phyloP scores from a whole-genome alignment of 2,888 invertebrate genomes.

The Microctonus hyperodae region DNA sequence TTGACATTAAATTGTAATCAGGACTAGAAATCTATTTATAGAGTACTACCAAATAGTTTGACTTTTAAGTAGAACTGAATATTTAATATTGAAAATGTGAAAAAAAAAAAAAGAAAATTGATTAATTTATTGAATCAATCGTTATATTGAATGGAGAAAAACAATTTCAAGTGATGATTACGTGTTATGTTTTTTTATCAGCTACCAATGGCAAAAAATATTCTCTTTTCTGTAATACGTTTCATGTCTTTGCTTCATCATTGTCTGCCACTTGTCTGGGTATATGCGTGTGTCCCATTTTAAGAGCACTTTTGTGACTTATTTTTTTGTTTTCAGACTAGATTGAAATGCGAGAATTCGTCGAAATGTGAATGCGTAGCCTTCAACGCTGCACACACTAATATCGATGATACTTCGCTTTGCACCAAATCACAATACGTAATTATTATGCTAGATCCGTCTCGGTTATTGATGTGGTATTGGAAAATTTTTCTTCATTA shows the following conservation, averaged over 20 bases:
- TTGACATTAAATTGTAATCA: neutral
- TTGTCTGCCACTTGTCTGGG: neutral
- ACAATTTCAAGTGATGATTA: neutral
- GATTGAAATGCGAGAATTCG: conserved; percentile 13
- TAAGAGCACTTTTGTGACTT: conserved; percentile 25
- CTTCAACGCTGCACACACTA: neutral
- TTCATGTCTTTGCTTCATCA: neutral
- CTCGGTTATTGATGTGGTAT: conserved; percentile 43
- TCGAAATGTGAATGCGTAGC: conserved; percentile 19
- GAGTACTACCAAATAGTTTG: neutral
- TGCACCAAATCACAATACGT: neutral
- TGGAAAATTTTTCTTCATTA: conserved; percentile 49
- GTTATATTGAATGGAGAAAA: neutral
- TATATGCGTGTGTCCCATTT: neutral
- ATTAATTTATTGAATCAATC: too few relatives aligned
- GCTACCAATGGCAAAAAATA: neutral
- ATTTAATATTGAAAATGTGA: neutral
- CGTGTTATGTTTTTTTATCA: neutral
- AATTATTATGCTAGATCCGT: conserved; percentile 41
- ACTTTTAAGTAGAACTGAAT: neutral
- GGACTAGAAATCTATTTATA: neutral
- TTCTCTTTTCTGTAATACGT: too few relatives aligned
- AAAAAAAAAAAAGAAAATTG: neutral
- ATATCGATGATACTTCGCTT: neutral
- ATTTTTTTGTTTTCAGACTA: conserved; percentile 12